These are phyloP conservation scores for Taxidea taxus DNA, from an alignment of 2,113 vertebrate species.

Conservation along the genomic window DNA sequence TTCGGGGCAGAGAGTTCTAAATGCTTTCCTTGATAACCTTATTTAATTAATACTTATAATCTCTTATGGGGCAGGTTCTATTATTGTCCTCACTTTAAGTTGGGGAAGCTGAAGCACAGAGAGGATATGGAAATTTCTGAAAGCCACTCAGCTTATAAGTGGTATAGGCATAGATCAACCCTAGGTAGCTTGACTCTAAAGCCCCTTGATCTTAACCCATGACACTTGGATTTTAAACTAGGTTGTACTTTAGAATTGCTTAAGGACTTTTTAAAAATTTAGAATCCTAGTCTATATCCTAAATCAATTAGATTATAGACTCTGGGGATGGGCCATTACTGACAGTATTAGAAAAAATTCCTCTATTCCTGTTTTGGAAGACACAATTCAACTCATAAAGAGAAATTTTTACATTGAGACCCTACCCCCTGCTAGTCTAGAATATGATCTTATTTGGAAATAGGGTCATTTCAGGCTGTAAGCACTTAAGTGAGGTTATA, in stretches of 20 bases:
- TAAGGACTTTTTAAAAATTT: not conserved
- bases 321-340: not conserved
- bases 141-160: not conserved
- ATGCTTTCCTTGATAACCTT: not conserved
- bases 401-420: not conserved
- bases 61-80: not conserved
- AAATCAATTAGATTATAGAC: not conserved
- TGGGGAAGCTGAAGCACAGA: not conserved
- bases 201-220: not conserved
- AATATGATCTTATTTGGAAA: not conserved
- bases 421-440: not conserved
- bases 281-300: not conserved
- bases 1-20: not conserved
- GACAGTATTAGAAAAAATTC: not conserved
- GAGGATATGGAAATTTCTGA: not conserved
- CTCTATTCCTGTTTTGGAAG: not conserved
- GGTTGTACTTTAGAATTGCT: not conserved
- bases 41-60: not conserved
- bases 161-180: not conserved
- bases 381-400: too few relatives aligned
- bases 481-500: not conserved
- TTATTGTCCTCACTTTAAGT: not conserved
- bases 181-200: not conserved
- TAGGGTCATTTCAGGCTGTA: not conserved
- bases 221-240: not conserved